A percentile compares a stretch with the other conserved stretches of the same genome.
Conservation (phyloP, 2,888 invertebrate species). For the Chorisops tibialis region DNA sequence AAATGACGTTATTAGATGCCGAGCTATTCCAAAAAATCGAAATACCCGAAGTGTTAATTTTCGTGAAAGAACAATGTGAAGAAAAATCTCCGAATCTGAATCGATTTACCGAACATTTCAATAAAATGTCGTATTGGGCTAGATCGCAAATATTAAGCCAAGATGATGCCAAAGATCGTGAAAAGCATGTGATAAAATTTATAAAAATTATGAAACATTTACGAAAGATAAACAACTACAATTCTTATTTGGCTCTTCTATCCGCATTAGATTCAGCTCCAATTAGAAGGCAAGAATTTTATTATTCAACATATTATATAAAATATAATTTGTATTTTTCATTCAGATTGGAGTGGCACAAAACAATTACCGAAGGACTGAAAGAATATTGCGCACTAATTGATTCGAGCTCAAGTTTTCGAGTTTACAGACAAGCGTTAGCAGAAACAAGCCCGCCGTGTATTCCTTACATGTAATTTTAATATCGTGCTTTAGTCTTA, state of each 20-base stretch:
- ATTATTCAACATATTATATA: neutral
- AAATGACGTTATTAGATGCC: slow-evolving; percentile 95
- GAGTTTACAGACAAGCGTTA: slow-evolving; percentile 91
- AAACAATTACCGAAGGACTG: slow-evolving; percentile 84
- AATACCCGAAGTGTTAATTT: slow-evolving; percentile 93
- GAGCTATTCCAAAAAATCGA: slow-evolving; percentile 94
- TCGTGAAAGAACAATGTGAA: slow-evolving; percentile 97
- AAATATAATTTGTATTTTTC: neutral
- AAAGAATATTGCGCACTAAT: slow-evolving; percentile 94
- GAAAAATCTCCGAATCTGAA: slow-evolving; percentile 95
- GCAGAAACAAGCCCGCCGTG: slow-evolving; percentile 96
- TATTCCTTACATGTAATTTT: slow-evolving; percentile 95
- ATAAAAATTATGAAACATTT: slow-evolving; percentile 98
- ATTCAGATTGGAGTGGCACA: slow-evolving; percentile 85
- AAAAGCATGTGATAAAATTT: slow-evolving; percentile 90
- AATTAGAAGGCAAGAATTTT: slow-evolving; percentile 53
- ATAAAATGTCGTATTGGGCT: slow-evolving; percentile 99
- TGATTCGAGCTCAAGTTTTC: slow-evolving; percentile 96
- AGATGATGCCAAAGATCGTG: slow-evolving; percentile 90
- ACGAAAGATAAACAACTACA: slow-evolving; percentile 96
- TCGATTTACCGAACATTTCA: slow-evolving; percentile 97
- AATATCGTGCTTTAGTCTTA: neutral
- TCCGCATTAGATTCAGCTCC: slow-evolving; percentile 97
- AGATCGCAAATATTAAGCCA: slow-evolving; percentile 89
- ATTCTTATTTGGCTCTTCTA: slow-evolving; percentile 93